Evolutionary conservation across 2,888 invertebrate genomes (phyloP).

Genomic region (Pterostichus niger): DNA sequence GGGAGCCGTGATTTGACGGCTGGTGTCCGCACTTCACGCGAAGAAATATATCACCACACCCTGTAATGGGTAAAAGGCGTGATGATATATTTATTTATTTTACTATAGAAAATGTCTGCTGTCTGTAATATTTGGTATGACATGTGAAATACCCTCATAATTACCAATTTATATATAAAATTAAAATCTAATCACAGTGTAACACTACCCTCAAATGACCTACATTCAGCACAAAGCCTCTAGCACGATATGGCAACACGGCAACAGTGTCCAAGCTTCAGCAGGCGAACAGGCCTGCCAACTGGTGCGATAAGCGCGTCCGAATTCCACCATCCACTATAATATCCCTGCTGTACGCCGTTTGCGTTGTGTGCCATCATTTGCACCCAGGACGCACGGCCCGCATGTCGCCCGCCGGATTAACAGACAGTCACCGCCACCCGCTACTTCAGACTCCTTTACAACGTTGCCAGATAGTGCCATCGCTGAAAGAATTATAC

Average conservation of each 20-base stretch:
- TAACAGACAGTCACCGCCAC: slow-evolving; percentile 37
- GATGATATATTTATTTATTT: too few relatives aligned
- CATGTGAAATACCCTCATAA: neutral
- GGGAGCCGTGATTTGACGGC: too few relatives aligned
- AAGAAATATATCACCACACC: too few relatives aligned
- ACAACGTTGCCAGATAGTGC: slow-evolving; percentile 17
- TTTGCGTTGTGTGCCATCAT: neutral
- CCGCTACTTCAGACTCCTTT: slow-evolving; percentile 13
- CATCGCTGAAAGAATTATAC: slow-evolving; percentile 34
- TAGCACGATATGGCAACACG: slow-evolving; percentile 4
- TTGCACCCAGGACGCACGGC: slow-evolving; percentile 14
- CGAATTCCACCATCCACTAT: slow-evolving; percentile 31
- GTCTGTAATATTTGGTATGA: neutral
- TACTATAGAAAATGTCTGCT: too few relatives aligned
- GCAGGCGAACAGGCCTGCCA: slow-evolving; percentile 23
- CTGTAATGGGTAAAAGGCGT: too few relatives aligned
- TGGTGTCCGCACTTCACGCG: too few relatives aligned
- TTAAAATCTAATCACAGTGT: slow-evolving; percentile 37
- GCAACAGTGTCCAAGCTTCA: slow-evolving; percentile 19
- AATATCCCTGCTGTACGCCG: slow-evolving; percentile 24
- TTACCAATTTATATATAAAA: slow-evolving; percentile 14
- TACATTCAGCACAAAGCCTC: slow-evolving; percentile 29
- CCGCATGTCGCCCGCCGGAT: slow-evolving; percentile 42
- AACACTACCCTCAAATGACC: slow-evolving; percentile 17
- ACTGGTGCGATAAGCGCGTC: slow-evolving; percentile 53